Evolutionary conservation across 1,140 invertebrate species (phyloP), one percentile per base, ranked within the genome.

Genomic region (Saccostrea glomerata): DNA sequence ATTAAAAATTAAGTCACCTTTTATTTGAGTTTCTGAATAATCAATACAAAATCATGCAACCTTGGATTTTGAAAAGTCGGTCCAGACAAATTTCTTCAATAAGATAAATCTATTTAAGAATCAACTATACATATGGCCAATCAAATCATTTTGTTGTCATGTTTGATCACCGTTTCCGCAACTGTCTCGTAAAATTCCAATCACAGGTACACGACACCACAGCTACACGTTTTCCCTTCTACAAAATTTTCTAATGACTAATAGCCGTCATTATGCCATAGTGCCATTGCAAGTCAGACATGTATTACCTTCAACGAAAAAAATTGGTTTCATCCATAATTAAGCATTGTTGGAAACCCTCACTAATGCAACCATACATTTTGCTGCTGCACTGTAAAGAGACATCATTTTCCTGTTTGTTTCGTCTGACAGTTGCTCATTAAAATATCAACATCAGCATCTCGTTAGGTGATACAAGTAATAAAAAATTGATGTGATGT

Each of bases 331-430:
- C 25, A 77, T 77, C 70, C 30, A 77, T 77, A 77, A 77, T 77
- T 77, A 17, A 30, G 70, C 23, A 36, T 25, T 30, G 2, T 30
- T 77, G 70, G 70, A 77, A 36, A 77, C 70, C 23, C 25, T 77
- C 25, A 4, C 70, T 77, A 77, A 77, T 77, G 70, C 30, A 36
- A 11, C 25, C 30, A 36, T 36, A 30, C 70, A 77, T 77, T 36
- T 77, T 36, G 70, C 15, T 30, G 70, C 70, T 77, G 70, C 70
- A 77, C 70, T 30, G 23, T 77, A 77, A 77, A 77, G 36, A 13
- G 30, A 77, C 70, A 77, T 77, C 70, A 77, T 30, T 77, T 77
- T 77, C 70, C 70, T 15, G 70, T 77, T 77, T 77, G 70, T 77
- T 30, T 12, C 3, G 25, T 36, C 25, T 77, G 25, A 77, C 70